Base-by-base conservation (phyloP, 1,140 invertebrate species). In the Vanessa atalanta region DNA sequence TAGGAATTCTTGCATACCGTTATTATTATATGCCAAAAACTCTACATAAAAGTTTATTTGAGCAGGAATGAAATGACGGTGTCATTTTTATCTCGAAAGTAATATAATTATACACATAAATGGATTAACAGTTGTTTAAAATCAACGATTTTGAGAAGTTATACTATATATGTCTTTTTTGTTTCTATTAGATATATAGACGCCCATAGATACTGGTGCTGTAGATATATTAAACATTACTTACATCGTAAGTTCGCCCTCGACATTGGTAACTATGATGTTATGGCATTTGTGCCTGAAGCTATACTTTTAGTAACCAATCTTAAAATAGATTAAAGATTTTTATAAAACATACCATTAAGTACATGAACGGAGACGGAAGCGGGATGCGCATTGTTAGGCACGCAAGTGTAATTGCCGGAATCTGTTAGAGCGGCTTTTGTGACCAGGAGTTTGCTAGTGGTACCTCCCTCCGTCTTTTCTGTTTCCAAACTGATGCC, bases 401-500 rank as follows among this genome's bases (percentile, higher is more conserved):
- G 97, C 80, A 96, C 95, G 89, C 97, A 98, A 26, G 96, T 97
- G 90, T 98, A 98, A 93, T 97, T 97, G 79, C 97, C 98, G 47
- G 97, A 97, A 93, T 98, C 97, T 47, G 94, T 94, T 57, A 97
- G 94, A 26, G 96, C 95, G 14, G 97, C 97, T 86, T 97, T 96
- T 13, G 97, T 98, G 76, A 98, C 95, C 85, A 98, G 95, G 74
- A 98, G 94, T 86, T 97, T 97, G 90, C 97, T 98, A 57, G 97
- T 97, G 50, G 97, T 98, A 14, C 97, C 97, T 9, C 95, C 94
- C 80, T 97, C 97, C 6, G 97, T 97, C 93, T 98, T 98, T 92
- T 98, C 97, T 2, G 97, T 98, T 92, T 98, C 97, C 80, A 98
- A 94, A 85, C 96, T 97, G 85, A 98, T 97, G 13, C 97, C 97